phyloP scores from a whole-genome alignment of 2,113 vertebrate genomes.

The Ctenomys sociabilis region DNA sequence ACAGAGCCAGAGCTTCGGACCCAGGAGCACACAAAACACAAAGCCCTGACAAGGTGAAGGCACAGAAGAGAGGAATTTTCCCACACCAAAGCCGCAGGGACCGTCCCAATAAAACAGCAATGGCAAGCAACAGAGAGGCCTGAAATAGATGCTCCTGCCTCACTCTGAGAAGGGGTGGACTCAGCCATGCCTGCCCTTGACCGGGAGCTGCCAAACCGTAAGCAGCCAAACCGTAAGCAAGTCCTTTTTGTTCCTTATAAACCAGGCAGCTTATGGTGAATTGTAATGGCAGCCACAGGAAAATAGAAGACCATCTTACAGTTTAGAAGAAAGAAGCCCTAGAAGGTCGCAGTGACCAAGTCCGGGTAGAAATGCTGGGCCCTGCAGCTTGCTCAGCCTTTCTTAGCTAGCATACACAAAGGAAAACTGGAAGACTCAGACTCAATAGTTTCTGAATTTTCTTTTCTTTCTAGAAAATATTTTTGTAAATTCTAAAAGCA shows the following conservation, averaged over 20 bases:
- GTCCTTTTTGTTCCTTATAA: not conserved
- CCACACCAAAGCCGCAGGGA: not conserved
- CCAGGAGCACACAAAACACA: not conserved
- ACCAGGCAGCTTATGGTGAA: not conserved
- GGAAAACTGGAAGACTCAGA: not conserved
- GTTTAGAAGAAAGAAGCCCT: not conserved
- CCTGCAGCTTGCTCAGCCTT: not conserved
- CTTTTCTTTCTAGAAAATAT: not conserved
- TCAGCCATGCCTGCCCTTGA: not conserved
- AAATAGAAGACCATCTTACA: not conserved
- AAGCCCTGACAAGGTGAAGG: not conserved
- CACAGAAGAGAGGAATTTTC: too few relatives aligned
- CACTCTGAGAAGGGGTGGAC: not conserved
- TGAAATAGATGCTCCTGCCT: accelerated
- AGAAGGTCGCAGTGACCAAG: not conserved
- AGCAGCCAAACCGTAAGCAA: not conserved
- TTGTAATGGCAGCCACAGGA: not conserved
- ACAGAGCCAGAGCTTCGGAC: not conserved
- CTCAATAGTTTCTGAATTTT: not conserved
- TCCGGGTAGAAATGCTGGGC: too few relatives aligned
- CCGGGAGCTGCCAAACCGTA: not conserved
- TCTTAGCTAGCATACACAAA: too few relatives aligned
- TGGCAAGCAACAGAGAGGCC: not conserved
- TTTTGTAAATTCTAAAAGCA: not conserved
- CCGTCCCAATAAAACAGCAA: not conserved